Evolutionary conservation across 2,797 vertebrate species (phyloP).

Genomic region (Tamandua tetradactyla): DNA sequence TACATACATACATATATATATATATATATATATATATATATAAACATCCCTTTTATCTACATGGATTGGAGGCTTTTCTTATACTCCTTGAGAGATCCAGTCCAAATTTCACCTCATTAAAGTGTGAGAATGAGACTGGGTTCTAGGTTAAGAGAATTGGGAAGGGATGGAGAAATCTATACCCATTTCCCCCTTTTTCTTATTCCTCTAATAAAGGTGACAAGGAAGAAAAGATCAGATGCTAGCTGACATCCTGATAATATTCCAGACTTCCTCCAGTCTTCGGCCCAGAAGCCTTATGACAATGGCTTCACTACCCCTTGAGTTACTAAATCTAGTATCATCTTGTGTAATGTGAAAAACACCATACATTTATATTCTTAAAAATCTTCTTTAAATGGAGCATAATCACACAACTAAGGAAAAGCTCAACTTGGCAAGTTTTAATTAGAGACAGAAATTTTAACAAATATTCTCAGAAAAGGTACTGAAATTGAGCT

Average conservation of each 20-base stretch:
- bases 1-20: no score
- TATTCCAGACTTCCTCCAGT: neutral
- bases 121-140: neutral
- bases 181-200: neutral
- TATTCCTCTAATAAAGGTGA: neutral
- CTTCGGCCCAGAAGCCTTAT: neutral
- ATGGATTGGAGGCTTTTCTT: neutral
- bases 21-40: neutral
- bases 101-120: neutral
- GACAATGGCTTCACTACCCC: neutral
- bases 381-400: constrained; percentile 11
- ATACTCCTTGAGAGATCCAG: neutral
- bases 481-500: constrained; percentile 38
- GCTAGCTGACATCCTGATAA: neutral
- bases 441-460: neutral
- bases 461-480: constrained; percentile 26
- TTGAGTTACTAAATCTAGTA: constrained; percentile 23
- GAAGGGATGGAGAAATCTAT: constrained; percentile 23
- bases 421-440: neutral
- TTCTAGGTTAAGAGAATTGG: neutral
- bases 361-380: neutral
- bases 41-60: neutral
- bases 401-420: neutral
- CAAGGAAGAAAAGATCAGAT: neutral
- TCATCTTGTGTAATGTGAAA: neutral